Base-by-base conservation (phyloP, 1,140 invertebrate species). In the Lutraria rhynchaena region DNA sequence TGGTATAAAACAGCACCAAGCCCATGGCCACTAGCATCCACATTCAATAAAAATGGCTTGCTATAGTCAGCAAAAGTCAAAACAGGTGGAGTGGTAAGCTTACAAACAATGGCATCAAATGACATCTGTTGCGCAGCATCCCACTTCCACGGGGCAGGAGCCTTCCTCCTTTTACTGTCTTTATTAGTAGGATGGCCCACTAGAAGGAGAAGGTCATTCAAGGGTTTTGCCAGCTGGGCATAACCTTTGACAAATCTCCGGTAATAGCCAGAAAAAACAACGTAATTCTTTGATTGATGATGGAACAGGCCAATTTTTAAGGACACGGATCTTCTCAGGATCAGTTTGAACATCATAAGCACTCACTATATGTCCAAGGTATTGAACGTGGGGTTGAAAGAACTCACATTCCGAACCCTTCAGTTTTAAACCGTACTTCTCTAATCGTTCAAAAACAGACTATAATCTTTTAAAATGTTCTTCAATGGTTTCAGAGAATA, bases 211-310 rank as follows among this genome's bases (percentile, higher is more conserved):
- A 86, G 44, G 29, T 65, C 27, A 70, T 89, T 76, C 33, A 94
- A 83, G 49, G 89, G 85, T 49, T 81, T 83, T 7, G 91, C 91
- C 9, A 89, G 57, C 81, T 88, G 69, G 19, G 92, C 80, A 82
- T 82, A 83, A 13, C 55, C 57, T 31, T 82, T 90, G 24, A 93
- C 84, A 84, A 92, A 93, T 71, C 87, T 85, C 3, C 89, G 55
- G 78, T 91, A 91, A 81, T 91, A 93, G 53, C 89, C 87, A 44
- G 88, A 94, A 35, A 82, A 94, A 94, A 19, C 87, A 37, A 57
- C 91, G 77, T 0, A 94, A 37, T 37, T 93, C 88, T 51, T 90
- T 89, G 7, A 87, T 69, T 58, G 82, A 90, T 57, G 71, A 87
- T 22, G 85, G 83, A n/a, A 37, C 31, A 27, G 87, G 83, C 77